Conservation (phyloP, 2,888 invertebrate genomes). For the Phasia obesa region DNA sequence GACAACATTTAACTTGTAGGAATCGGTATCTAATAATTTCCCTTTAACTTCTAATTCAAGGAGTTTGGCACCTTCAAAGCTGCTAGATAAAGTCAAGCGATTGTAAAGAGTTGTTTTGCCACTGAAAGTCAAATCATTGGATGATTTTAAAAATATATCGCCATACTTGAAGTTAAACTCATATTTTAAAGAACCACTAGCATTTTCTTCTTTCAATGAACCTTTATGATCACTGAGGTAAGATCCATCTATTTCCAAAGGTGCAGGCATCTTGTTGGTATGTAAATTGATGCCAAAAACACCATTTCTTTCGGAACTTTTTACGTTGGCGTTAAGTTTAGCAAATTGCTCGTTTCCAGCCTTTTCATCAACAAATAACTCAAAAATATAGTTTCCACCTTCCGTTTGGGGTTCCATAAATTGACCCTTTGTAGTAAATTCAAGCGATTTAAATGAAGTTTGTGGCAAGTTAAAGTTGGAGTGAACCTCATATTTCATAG, state of each 20-base stretch:
- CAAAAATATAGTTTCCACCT: constrained; percentile 72
- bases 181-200: constrained; percentile 74
- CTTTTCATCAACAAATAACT: constrained; percentile 73
- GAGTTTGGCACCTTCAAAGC: constrained; percentile 83
- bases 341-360: constrained; percentile 74
- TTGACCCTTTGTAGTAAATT: constrained; percentile 79
- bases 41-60: constrained; percentile 83
- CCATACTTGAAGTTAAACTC: constrained; percentile 74
- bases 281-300: constrained; percentile 74
- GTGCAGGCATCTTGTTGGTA: constrained; percentile 73
- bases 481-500: constrained; percentile 83
- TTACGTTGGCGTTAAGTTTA: constrained; percentile 73
- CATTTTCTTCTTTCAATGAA: constrained; percentile 66
- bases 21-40: constrained; percentile 78
- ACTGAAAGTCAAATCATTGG: constrained; percentile 76
- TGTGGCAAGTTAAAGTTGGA: constrained; percentile 84
- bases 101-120: constrained; percentile 82
- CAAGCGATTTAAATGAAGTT: constrained; percentile 83
- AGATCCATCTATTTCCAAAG: constrained; percentile 76
- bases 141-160: constrained; percentile 81
- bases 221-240: constrained; percentile 75
- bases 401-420: constrained; percentile 76
- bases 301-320: constrained; percentile 75
- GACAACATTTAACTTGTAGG: constrained; percentile 80
- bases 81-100: constrained; percentile 82